Evolutionary conservation across 2,113 vertebrate species (phyloP).

Genomic region (Xiphias gladius): DNA sequence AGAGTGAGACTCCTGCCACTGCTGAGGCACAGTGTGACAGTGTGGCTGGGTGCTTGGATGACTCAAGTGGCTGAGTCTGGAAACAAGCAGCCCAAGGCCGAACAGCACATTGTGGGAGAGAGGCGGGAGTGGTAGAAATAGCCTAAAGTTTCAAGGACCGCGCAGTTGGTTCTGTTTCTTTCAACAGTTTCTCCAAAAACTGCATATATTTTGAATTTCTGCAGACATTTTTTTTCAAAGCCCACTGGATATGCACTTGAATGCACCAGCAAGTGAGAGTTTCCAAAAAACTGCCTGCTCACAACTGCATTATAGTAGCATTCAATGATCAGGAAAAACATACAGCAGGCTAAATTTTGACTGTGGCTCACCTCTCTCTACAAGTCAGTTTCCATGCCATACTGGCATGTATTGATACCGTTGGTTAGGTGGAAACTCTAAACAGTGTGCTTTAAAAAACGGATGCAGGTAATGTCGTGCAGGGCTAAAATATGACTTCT

Average conservation of each 20-base stretch:
- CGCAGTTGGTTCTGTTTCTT: neutral
- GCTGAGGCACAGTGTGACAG: conserved; percentile 20
- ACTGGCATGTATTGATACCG: neutral
- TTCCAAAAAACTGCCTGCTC: neutral
- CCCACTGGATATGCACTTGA: neutral
- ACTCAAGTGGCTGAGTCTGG: conserved; percentile 42
- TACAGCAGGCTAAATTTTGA: neutral
- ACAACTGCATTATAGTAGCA: neutral
- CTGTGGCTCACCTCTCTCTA: neutral
- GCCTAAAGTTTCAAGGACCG: conserved; percentile 14
- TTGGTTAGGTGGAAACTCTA: neutral
- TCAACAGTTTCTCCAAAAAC: neutral
- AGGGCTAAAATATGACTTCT: neutral
- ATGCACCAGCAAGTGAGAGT: neutral
- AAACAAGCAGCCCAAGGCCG: conserved; percentile 31
- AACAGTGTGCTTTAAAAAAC: neutral
- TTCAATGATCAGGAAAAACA: neutral
- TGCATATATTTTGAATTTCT: neutral
- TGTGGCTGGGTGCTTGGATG: conserved; percentile 36
- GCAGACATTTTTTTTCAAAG: neutral
- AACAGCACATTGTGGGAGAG: conserved; percentile 14
- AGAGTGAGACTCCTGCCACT: conserved; percentile 28
- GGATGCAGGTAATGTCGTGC: neutral
- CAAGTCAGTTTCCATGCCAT: neutral
- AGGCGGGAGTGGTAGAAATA: neutral